These are phyloP conservation scores for Platichthys flesus DNA, from an alignment of 2,113 vertebrate genomes.

Conservation along the genomic window DNA sequence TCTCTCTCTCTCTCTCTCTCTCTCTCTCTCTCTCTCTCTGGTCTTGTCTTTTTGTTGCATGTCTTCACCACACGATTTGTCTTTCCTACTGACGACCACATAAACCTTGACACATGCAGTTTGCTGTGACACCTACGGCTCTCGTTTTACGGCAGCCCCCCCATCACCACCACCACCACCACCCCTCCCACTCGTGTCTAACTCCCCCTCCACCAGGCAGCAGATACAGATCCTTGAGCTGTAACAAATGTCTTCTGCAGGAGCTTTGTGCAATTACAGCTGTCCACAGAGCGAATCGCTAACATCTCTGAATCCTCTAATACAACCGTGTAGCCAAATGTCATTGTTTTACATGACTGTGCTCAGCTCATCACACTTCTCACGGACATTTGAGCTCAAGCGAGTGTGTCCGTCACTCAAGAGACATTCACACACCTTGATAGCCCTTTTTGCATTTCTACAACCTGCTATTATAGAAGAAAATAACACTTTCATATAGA, in stretches of 20 bases:
- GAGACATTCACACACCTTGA: neutral
- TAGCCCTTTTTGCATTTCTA: slow-evolving; percentile 3
- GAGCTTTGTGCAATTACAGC: slow-evolving; percentile 30
- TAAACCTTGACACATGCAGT: slow-evolving; percentile 15
- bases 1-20: no score
- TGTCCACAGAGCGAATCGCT: neutral
- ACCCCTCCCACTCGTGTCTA: slow-evolving; percentile 17
- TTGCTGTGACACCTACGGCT: slow-evolving; percentile 19
- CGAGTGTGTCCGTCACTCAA: neutral
- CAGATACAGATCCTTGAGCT: slow-evolving; percentile 46
- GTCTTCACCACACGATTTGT: neutral
- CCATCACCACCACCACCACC: neutral
- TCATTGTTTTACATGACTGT: slow-evolving; percentile 28
- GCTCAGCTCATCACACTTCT: neutral
- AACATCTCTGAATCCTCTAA: slow-evolving; percentile 13
- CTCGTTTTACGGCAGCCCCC: slow-evolving; percentile 4
- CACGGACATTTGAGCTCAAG: neutral
- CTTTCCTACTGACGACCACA: neutral
- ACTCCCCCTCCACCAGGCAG: slow-evolving; percentile 21
- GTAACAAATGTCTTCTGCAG: slow-evolving; percentile 35
- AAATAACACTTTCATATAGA: neutral
- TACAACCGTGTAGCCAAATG: slow-evolving; percentile 10
- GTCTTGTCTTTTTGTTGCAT: neutral
- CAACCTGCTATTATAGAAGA: slow-evolving; percentile 9
- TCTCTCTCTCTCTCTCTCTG: neutral